phyloP scores from a whole-genome alignment of 2,113 vertebrate genomes.

The Rhagologus leucostigma region DNA sequence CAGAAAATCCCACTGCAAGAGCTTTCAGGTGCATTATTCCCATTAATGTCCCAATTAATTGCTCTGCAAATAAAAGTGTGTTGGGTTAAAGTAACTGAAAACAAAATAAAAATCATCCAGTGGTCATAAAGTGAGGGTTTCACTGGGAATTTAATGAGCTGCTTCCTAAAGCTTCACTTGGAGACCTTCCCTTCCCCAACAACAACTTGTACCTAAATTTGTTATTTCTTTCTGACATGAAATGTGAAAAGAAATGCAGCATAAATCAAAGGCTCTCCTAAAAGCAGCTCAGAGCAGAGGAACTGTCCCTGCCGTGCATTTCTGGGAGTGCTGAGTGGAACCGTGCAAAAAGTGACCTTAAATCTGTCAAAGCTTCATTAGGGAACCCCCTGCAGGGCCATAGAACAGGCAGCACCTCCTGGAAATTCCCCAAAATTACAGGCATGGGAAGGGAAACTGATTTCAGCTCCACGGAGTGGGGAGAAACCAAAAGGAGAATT shows the following conservation, averaged over 20 bases:
- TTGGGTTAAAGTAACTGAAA: background rate
- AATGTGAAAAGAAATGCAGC: background rate
- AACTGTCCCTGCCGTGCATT: conserved; percentile 15
- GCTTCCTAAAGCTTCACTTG: background rate
- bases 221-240: background rate
- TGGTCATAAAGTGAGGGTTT: background rate
- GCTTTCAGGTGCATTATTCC: background rate
- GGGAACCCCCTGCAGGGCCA: conserved; percentile 1
- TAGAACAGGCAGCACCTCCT: conserved; percentile 18
- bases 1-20: background rate
- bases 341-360: conserved; percentile 3
- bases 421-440: background rate
- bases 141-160: background rate
- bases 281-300: background rate
- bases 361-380: conserved; percentile 59
- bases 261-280: background rate
- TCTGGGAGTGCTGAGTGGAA: conserved; percentile 12
- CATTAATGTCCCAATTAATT: background rate
- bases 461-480: background rate
- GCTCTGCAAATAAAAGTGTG: background rate
- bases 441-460: background rate
- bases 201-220: background rate
- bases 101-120: background rate
- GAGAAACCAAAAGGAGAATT: background rate
- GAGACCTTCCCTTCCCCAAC: background rate